phyloP scores from a whole-genome alignment of 2,797 vertebrate species.

The Craterocephalus amniculus region DNA sequence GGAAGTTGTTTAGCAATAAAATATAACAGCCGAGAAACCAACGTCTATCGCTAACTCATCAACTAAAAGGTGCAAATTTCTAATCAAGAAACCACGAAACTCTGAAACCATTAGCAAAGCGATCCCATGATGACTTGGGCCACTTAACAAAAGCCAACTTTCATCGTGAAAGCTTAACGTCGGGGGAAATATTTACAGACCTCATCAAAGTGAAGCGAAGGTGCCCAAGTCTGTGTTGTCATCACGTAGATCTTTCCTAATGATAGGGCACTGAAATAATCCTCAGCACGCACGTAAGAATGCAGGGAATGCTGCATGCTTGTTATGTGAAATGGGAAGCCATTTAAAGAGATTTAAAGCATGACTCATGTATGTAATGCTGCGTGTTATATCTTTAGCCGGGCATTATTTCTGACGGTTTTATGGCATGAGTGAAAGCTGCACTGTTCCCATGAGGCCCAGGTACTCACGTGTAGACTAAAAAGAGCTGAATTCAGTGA shows the following conservation, averaged over 20 bases:
- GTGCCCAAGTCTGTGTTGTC: slow-evolving; percentile 70
- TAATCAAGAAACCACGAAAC: slow-evolving; percentile 4
- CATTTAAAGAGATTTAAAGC: slow-evolving; percentile 77
- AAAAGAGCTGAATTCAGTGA: slow-evolving; percentile 39
- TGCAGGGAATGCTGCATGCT: slow-evolving; percentile 64
- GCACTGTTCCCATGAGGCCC: slow-evolving; percentile 49
- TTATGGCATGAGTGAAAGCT: slow-evolving; percentile 62
- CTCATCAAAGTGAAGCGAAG: slow-evolving; percentile 70
- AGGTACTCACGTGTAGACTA: slow-evolving; percentile 48
- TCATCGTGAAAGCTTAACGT: slow-evolving; percentile 45
- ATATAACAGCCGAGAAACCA: background rate
- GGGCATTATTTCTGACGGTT: slow-evolving; percentile 61
- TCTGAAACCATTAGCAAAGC: slow-evolving; percentile 54
- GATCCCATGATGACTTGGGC: slow-evolving; percentile 51
- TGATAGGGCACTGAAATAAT: slow-evolving; percentile 73
- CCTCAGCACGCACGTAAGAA: slow-evolving; percentile 62
- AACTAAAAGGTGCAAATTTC: slow-evolving; percentile 25
- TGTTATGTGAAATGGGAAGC: slow-evolving; percentile 62
- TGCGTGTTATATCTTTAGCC: slow-evolving; percentile 50
- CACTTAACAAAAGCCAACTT: slow-evolving; percentile 52
- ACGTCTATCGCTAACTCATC: background rate
- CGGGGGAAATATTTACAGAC: slow-evolving; percentile 70
- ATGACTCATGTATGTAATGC: slow-evolving; percentile 52
- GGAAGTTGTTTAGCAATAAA: background rate
- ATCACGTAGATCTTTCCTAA: slow-evolving; percentile 66